Conservation (phyloP, 2,797 vertebrate genomes). For the Synaphobranchus kaupii region DNA sequence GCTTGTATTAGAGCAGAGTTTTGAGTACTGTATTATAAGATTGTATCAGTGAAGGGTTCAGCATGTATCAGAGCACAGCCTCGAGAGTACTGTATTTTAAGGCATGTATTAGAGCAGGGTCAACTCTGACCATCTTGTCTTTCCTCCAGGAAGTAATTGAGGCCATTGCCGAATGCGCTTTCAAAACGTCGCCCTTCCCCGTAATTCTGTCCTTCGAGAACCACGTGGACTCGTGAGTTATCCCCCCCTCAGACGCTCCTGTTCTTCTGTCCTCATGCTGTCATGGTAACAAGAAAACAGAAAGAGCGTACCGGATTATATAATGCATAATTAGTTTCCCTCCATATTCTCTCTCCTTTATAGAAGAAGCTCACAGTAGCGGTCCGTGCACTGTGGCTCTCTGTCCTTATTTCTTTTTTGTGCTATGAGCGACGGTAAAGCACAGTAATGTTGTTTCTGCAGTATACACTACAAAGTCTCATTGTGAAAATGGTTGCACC, state of each 20-base stretch:
- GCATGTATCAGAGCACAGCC: background rate
- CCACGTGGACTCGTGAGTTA: constrained; percentile 94
- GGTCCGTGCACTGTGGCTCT: constrained; percentile 30
- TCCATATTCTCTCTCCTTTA: constrained; percentile 38
- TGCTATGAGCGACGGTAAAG: background rate
- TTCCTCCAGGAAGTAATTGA: constrained; percentile 79
- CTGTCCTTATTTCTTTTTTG: constrained; percentile 20
- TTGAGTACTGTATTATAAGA: background rate
- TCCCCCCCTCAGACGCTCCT: background rate
- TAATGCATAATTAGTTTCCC: constrained; percentile 48
- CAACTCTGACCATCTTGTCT: background rate
- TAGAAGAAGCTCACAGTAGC: constrained; percentile 21
- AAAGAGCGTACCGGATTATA: constrained; percentile 40
- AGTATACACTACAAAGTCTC: background rate
- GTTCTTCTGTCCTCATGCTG: constrained; percentile 20
- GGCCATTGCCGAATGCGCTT: constrained; percentile 89
- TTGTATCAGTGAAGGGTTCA: background rate
- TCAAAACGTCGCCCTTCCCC: constrained; percentile 94
- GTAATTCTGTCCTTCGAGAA: constrained; percentile 90
- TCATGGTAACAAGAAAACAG: constrained; percentile 53
- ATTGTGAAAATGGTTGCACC: background rate
- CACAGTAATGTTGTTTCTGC: background rate
- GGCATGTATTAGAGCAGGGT: background rate
- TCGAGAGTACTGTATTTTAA: background rate
- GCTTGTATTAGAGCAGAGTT: background rate